Conservation (phyloP, 2,888 invertebrate species). For the Drosophila fulvimacula region DNA sequence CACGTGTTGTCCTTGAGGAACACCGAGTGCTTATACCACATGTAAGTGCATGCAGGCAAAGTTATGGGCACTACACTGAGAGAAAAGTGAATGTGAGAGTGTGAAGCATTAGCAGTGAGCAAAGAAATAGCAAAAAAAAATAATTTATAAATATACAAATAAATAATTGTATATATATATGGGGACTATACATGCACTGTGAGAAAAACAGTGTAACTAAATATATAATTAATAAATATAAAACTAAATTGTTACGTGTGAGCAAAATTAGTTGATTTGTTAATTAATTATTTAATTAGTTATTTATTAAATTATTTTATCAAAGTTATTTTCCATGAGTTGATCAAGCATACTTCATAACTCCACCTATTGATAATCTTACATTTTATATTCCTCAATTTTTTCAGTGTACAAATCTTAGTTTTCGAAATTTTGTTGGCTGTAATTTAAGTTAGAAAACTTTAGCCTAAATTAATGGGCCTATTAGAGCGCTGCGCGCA, state of each 20-base stretch:
- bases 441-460: slow-evolving; percentile 9
- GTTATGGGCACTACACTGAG: slow-evolving; percentile 11
- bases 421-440: slow-evolving; percentile 13
- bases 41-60: slow-evolving; percentile 6
- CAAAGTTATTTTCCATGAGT: too few species aligned
- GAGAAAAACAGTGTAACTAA: too few species aligned
- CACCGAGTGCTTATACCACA: slow-evolving; percentile 22
- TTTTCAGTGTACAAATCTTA: not conserved
- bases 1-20: slow-evolving; percentile 39
- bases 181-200: too few species aligned
- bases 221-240: too few species aligned
- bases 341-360: too few species aligned
- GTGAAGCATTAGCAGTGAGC: not conserved
- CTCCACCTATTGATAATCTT: not conserved
- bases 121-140: not conserved
- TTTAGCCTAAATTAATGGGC: slow-evolving; percentile 50
- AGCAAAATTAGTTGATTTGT: too few species aligned
- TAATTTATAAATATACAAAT: too few species aligned
- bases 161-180: too few species aligned
- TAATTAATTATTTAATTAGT: too few species aligned
- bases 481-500: slow-evolving; percentile 20
- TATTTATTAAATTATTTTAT: too few species aligned
- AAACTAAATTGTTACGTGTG: too few species aligned
- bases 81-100: not conserved
- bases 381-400: not conserved